Base-by-base conservation (phyloP, 2,113 vertebrate species). In the Sphyrna mokarran region DNA sequence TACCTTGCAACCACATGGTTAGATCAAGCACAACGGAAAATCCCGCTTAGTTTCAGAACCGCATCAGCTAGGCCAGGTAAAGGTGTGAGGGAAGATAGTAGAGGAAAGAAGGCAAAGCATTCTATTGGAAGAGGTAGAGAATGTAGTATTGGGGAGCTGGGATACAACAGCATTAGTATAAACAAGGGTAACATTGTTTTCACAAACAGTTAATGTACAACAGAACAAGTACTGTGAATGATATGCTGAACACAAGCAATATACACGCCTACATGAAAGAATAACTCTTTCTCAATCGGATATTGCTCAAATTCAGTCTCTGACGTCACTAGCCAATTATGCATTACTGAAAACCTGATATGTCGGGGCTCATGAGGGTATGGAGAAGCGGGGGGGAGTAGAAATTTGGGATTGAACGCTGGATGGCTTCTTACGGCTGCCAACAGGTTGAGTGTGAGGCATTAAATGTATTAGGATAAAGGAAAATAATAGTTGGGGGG, bases 1-100 rank as follows among this genome's bases (percentile, higher is more conserved):
- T 99, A 98, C 98, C 98, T 98, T 97, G 98, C 98, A 99, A 99
- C 97, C 99, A 99, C 99, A 99, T 99, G 99, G 99, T 99, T 99
- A 99, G 99, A 99, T 99, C 99, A 99, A 99, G 99, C 99, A 99
- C 99, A 99, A 99, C 98, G 98, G 99, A 99, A 99, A 99, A 99
- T 98, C 99, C 98, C 98, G 99, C 99, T 98, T 96, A 97, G 96
- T 97, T 97, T 97, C 98, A 98, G 97, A 98, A 98, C 98, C 97
- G 98, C 98, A 98, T 99, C 98, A 98, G 98, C 98, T 97, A 98
- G 98, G 98, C 98, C 97, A 98, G 97, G 98, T 97, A 97, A 96
- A 97, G 97, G 97, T 97, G 96, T 96, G 96, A 97, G 97, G 98
- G 91, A 69, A 97, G 97, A 97, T 96, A 97, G 96, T 98, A 97